Conservation (phyloP, 2,113 vertebrate species). For the Morone chrysops region DNA sequence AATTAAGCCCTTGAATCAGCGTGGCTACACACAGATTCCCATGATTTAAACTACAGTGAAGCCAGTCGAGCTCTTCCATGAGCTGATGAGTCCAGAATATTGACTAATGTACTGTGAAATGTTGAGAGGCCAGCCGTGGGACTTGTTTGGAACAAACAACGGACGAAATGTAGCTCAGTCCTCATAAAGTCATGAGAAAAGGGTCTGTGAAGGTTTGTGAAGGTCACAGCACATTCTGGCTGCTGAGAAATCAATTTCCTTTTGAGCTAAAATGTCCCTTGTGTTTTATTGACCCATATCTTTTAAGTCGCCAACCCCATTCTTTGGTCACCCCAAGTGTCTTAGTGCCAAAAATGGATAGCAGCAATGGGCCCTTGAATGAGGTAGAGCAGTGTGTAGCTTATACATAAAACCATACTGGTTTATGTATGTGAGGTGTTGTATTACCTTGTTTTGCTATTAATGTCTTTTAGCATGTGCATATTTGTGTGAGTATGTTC, state of each 20-base stretch:
- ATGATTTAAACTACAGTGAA: constrained; percentile 13
- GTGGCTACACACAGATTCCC: not conserved
- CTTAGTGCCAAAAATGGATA: constrained; percentile 46
- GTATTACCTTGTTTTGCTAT: not conserved
- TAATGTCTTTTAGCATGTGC: constrained; percentile 14
- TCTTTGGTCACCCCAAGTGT: constrained; percentile 55
- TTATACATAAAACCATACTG: not conserved
- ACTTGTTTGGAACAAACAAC: constrained; percentile 51
- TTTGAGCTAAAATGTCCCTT: constrained; percentile 71
- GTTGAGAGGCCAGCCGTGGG: constrained; percentile 28
- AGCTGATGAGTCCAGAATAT: constrained; percentile 40
- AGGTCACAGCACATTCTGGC: constrained; percentile 71
- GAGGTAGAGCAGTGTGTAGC: constrained; percentile 22
- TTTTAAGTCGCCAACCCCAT: constrained; percentile 72
- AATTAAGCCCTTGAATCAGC: not conserved
- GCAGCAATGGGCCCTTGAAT: constrained; percentile 41
- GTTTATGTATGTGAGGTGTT: constrained; percentile 20
- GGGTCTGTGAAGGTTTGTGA: constrained; percentile 55
- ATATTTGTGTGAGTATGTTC: constrained; percentile 20
- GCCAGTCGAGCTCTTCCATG: constrained; percentile 18
- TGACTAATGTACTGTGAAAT: constrained; percentile 42
- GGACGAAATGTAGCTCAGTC: constrained; percentile 53
- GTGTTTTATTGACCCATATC: constrained; percentile 81
- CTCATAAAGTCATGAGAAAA: constrained; percentile 58
- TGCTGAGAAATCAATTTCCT: constrained; percentile 79